Evolutionary conservation across 1,140 invertebrate species (phyloP), one percentile per base, ranked within the genome.

Genomic region (Zaprionus ornatus): DNA sequence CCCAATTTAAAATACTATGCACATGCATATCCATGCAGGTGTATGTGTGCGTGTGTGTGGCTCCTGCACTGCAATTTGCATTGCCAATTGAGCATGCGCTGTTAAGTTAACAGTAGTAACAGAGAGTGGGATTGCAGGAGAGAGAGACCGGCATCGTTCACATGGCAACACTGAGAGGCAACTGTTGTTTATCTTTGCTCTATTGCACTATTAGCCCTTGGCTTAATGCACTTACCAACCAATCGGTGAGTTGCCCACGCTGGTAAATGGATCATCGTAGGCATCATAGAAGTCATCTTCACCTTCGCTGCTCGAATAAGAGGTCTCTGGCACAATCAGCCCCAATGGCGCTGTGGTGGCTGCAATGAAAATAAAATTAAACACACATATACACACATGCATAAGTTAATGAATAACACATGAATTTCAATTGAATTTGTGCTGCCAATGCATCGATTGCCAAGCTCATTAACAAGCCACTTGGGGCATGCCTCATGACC

Each of bases 211-310:
- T 40, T 3, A 7, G 15, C 37, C 37, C 7, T 40, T 40, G 15
- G 37, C 48, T 45, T 62, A 32, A 27, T 37, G 55, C 54, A 92
- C 91, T 92, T 76, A 92, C 91, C 91, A 91, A 92, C 92, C 93
- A 57, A 94, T 93, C 50, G 94, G 81, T 69, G 94, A 85, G 80
- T 93, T 88, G 74, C 92, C 63, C 77, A 92, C 72, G 78, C 92
- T 94, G 27, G 92, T 93, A 74, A 95, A 95, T 12, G 95, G 95
- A 77, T 95, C 95, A 80, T 98, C 97, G 77, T 97, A 96, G 9
- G 98, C 98, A 94, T 99, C 98, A 92, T 95, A 99, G 93, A 98
- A 99, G 93, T 99, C 98, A 76, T 99, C 98, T 90, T 99, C 98
- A 82, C 98, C 98, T 92, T 99, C 98, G 40, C 98, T 99, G 87